Evolutionary conservation across 2,888 invertebrate species (phyloP), one percentile per base, ranked within the genome.

Genomic region (Tethea ocularis): DNA sequence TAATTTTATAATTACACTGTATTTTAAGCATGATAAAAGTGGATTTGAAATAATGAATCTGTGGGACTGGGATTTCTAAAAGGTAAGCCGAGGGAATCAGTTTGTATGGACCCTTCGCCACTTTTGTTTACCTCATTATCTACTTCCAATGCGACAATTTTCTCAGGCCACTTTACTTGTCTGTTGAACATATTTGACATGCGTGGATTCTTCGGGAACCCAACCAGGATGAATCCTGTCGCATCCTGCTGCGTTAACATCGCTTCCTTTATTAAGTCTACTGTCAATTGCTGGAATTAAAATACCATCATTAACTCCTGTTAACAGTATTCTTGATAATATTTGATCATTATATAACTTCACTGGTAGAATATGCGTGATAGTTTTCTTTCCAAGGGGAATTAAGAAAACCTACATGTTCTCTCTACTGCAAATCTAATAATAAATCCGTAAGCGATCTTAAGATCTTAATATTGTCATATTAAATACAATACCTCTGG

Each of bases 231-330:
- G 72, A 91, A 94, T 0, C 94, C 94, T 51, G 88, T 91, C 0
- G 91, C 86, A 1, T 87, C 88, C 51, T 88, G 83, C 57, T 88
- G 86, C 63, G 74, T 70, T 60, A 94, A 78, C 92, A 94, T 93
- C 53, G 91, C 87, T 74, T 94, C 94, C 71, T 94, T 94, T 64
- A 94, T 89, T 60, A 94, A 78, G 68, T 94, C 94, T 24, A 94
- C 88, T 64, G 93, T 92, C 55, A 93, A 68, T 84, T 91, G 90
- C 94, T 94, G 78, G 2, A 79, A 80, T 17, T 59, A 51, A n/a
- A 38, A n/a, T 38, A 38, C 15, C 13, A 38, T 38, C n/a, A 38
- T n/a, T 6, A 36, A 15, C 36, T 15, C 15, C 36, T 15, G 36
- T 33, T 13, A 11, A 33, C 33, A 13, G 33, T 33, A 33, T n/a